A percentile compares a stretch with the other conserved stretches of the same genome.
These are phyloP conservation scores for Archips xylosteana DNA, from an alignment of 2,888 invertebrate genomes.

Conservation along the genomic window DNA sequence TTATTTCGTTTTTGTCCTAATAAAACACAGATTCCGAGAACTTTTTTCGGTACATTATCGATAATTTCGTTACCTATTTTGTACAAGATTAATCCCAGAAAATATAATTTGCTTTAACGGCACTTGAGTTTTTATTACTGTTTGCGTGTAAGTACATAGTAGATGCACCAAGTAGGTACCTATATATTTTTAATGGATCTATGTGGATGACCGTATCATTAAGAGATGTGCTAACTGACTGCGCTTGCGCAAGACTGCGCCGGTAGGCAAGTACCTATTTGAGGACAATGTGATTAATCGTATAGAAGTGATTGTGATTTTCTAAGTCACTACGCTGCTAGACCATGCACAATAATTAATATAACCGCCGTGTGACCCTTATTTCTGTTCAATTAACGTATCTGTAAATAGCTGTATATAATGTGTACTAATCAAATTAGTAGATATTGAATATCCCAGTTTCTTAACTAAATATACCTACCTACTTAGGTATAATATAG, in stretches of 20 bases:
- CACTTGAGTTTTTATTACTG: not conserved
- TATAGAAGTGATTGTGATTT: slow-evolving; percentile 7
- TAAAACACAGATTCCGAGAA: too few relatives aligned
- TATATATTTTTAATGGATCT: not conserved
- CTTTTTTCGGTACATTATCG: too few relatives aligned
- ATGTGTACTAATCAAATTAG: not conserved
- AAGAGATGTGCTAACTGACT: not conserved
- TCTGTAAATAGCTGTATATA: not conserved
- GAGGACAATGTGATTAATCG: not conserved
- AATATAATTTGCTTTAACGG: too few relatives aligned
- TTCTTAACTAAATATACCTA: not conserved
- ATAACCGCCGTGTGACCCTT: not conserved
- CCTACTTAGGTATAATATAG: not conserved
- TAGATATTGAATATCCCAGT: not conserved
- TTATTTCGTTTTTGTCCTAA: too few relatives aligned
- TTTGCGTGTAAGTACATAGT: not conserved
- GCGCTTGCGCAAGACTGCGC: too few relatives aligned
- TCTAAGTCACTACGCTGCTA: slow-evolving; percentile 24
- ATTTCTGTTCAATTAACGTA: not conserved
- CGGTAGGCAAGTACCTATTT: not conserved
- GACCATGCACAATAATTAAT: slow-evolving; percentile 30
- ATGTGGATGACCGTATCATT: not conserved
- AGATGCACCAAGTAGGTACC: not conserved
- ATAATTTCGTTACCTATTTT: too few relatives aligned
- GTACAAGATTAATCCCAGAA: too few relatives aligned